Conservation (phyloP, 2,888 invertebrate species). For the Meandrusa payeni region DNA sequence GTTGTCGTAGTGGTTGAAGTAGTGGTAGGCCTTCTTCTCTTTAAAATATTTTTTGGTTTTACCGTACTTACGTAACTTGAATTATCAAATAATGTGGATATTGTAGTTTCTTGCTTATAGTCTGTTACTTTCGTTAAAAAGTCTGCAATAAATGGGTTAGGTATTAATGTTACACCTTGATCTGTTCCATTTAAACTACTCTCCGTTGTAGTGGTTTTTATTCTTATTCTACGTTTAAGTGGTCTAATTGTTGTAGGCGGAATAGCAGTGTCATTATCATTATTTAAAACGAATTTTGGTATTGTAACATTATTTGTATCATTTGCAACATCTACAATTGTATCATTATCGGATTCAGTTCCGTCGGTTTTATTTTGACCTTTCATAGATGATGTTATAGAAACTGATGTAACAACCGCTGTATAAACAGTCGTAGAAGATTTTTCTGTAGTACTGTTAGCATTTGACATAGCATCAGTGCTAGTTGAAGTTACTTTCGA, state of each 20-base stretch:
- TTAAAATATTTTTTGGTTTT: conserved; percentile 53
- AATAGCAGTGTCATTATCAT: conserved; percentile 45
- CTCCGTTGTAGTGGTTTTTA: conserved; percentile 66
- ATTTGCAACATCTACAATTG: conserved; percentile 36
- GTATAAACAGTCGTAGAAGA: conserved; percentile 73
- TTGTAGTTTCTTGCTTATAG: conserved; percentile 40
- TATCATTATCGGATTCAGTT: conserved; percentile 49
- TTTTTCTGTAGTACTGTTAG: conserved; percentile 67
- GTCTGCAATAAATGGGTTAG: conserved; percentile 54
- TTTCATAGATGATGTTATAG: conserved; percentile 76
- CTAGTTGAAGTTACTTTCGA: conserved; percentile 58
- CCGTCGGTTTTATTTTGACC: conserved; percentile 67
- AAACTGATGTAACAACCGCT: conserved; percentile 76
- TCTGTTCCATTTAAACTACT: conserved; percentile 42
- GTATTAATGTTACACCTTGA: conserved; percentile 34
- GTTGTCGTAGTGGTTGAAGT: conserved; percentile 56
- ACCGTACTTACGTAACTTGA: conserved; percentile 45
- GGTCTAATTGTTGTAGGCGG: conserved; percentile 40
- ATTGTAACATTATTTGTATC: conserved; percentile 41
- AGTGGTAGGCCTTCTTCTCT: conserved; percentile 69
- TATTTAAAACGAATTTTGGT: conserved; percentile 38
- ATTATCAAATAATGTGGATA: conserved; percentile 51
- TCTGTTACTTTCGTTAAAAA: conserved; percentile 34
- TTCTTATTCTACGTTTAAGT: conserved; percentile 61
- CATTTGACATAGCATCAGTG: conserved; percentile 31